These are phyloP conservation scores for Neodiprion pinetum DNA, from an alignment of 1,140 invertebrate genomes.

Conservation along the genomic window DNA sequence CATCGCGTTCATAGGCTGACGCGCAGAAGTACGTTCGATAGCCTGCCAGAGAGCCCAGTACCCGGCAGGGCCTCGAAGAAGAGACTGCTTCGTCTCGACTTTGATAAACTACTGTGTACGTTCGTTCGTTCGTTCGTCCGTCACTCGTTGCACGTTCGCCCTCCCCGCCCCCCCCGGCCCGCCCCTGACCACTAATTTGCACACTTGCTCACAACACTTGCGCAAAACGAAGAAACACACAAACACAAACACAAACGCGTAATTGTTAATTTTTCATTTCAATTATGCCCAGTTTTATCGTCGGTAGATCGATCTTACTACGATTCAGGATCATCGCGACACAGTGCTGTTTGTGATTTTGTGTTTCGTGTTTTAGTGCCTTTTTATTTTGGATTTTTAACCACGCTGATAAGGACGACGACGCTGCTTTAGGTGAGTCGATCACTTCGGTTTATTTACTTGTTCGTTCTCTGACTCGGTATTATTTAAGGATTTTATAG, in stretches of 20 bases:
- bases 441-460: background rate
- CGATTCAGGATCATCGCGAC: background rate
- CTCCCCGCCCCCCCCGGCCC: background rate
- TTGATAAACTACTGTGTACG: background rate
- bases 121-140: background rate
- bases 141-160: background rate
- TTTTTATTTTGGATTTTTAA: constrained; percentile 17
- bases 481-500: no score
- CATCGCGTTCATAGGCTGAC: constrained; percentile 44
- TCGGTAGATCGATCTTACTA: background rate
- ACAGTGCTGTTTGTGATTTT: constrained; percentile 4
- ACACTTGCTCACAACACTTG: background rate
- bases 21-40: constrained; percentile 57
- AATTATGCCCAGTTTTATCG: background rate
- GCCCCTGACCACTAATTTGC: background rate
- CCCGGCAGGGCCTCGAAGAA: constrained; percentile 53
- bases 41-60: constrained; percentile 53
- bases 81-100: background rate
- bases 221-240: background rate
- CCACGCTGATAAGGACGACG: background rate
- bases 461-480: background rate
- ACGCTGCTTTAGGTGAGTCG: background rate
- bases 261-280: constrained; percentile 20
- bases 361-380: constrained; percentile 15
- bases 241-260: constrained; percentile 9